These are phyloP conservation scores for Ceratina calcarata DNA, from an alignment of 1,140 invertebrate genomes.

Conservation along the genomic window DNA sequence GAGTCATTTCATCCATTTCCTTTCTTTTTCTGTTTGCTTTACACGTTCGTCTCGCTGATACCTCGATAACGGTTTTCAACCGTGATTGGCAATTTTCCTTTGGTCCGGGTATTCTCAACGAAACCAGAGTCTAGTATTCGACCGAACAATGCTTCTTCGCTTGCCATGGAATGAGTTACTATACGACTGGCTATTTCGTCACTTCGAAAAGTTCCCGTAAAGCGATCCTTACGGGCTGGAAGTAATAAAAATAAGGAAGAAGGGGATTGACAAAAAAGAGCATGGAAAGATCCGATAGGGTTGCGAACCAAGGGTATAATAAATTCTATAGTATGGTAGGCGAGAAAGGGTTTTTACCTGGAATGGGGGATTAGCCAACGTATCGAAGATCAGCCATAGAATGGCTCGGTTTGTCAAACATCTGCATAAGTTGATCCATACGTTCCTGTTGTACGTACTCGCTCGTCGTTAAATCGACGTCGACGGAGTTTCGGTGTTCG, in stretches of 20 bases:
- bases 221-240: accelerated
- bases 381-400: not conserved
- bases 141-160: no score
- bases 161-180: no score
- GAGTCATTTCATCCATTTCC: not conserved
- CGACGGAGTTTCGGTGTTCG: not conserved
- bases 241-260: not conserved
- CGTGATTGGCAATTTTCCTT: no score
- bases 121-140: no score
- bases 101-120: no score
- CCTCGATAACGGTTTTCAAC: no score
- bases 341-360: not conserved
- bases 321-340: accelerated
- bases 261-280: not conserved
- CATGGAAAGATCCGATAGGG: not conserved
- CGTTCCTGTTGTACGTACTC: not conserved
- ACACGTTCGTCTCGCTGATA: no score
- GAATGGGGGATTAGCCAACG: not conserved
- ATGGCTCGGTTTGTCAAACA: not conserved
- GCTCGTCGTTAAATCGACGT: not conserved
- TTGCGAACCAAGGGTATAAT: not conserved
- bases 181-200: no score
- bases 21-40: no score
- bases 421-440: no score
- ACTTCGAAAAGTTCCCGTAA: no score